Conservation (phyloP, 2,797 vertebrate genomes). For the Crax fasciolata region DNA sequence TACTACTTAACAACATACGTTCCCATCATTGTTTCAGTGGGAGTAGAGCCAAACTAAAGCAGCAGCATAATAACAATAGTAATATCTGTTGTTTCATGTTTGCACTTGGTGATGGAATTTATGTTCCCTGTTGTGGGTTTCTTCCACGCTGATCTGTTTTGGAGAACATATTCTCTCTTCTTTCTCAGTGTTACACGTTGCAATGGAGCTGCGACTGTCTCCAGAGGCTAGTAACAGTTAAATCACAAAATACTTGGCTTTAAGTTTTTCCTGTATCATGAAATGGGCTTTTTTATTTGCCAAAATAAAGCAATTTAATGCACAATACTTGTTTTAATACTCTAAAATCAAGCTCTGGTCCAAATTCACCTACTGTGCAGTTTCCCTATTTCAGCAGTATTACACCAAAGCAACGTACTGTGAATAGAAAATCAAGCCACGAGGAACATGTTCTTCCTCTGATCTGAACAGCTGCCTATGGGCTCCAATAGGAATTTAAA, state of each 20-base stretch:
- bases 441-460: neutral
- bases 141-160: neutral
- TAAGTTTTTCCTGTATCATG: slow-evolving; percentile 11
- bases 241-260: slow-evolving; percentile 48
- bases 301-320: neutral
- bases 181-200: neutral
- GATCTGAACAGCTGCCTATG: neutral
- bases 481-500: neutral
- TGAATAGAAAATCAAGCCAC: neutral
- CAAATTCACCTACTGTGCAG: neutral
- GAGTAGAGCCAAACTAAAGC: neutral
- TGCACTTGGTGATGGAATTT: neutral
- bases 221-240: neutral
- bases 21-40: neutral
- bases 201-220: neutral
- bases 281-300: neutral
- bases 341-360: neutral
- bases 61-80: neutral
- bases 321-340: neutral
- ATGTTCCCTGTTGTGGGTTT: neutral
- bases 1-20: rapidly evolving
- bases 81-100: neutral
- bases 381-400: neutral
- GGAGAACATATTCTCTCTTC: neutral
- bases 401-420: neutral